Evolutionary conservation across 2,113 vertebrate genomes (phyloP).

Genomic region (Heteronetta atricapilla): DNA sequence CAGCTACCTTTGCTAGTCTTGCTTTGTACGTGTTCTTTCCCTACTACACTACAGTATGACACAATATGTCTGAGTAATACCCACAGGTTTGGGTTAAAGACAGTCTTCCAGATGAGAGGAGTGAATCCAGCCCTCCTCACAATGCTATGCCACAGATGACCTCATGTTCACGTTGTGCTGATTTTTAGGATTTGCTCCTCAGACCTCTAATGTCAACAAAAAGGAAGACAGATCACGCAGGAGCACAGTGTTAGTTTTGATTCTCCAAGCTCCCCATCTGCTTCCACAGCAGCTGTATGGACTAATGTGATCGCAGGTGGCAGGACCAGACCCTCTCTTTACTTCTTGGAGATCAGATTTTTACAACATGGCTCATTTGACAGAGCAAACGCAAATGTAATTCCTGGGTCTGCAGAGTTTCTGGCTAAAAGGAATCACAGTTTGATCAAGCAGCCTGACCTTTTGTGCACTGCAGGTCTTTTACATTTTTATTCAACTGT

Average conservation of each 20-base stretch:
- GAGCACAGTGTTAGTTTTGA: background rate
- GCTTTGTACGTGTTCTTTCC: background rate
- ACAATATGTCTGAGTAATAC: background rate
- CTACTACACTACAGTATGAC: background rate
- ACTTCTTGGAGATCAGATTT: background rate
- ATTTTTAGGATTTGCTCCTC: background rate
- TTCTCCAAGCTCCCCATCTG: background rate
- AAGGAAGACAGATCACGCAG: background rate
- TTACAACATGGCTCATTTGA: background rate
- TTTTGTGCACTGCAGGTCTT: background rate
- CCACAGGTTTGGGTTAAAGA: background rate
- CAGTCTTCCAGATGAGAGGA: background rate
- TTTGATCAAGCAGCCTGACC: slow-evolving; percentile 35
- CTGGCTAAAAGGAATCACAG: slow-evolving; percentile 24
- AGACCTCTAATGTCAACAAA: background rate
- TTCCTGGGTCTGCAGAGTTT: background rate
- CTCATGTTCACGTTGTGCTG: background rate
- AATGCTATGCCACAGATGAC: background rate
- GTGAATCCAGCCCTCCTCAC: background rate
- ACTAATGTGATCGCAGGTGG: background rate
- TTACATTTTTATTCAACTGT: background rate
- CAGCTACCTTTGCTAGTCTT: background rate
- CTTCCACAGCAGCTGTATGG: background rate
- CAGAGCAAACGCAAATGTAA: background rate
- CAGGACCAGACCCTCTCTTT: background rate